Conservation (phyloP, 2,888 invertebrate species). For the Meliscaeva auricollis region DNA sequence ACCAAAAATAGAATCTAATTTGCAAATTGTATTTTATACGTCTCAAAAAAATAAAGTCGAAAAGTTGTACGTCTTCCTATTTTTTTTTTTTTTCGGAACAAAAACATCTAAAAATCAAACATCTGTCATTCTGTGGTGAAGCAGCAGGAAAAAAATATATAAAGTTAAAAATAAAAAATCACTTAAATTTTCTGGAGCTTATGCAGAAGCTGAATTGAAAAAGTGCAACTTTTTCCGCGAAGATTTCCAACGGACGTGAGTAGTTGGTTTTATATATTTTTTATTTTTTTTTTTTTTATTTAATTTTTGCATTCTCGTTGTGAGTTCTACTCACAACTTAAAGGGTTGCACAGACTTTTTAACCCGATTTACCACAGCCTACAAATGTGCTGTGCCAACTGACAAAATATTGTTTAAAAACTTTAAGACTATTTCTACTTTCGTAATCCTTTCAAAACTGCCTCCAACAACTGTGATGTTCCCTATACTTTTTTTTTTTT, state of each 20-base stretch:
- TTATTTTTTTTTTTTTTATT: conserved; percentile 2
- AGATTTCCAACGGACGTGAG: conserved; percentile 53
- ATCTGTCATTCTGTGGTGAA: conserved; percentile 1
- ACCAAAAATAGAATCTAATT: background rate
- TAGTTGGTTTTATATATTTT: conserved; percentile 25
- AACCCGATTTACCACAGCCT: conserved; percentile 63
- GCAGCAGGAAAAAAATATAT: background rate
- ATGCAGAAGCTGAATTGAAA: conserved; percentile 9
- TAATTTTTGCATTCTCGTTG: background rate
- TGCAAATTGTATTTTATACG: background rate
- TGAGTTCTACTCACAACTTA: conserved; percentile 25
- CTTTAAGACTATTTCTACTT: conserved; percentile 63
- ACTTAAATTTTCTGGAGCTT: conserved; percentile 16
- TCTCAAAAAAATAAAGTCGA: background rate
- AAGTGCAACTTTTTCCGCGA: conserved; percentile 47
- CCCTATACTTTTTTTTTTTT: too few relatives aligned
- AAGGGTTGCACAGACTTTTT: conserved; percentile 37
- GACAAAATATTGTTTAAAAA: conserved; percentile 72
- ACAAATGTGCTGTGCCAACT: conserved; percentile 57
- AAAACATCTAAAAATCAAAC: conserved; percentile 22
- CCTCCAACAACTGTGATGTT: conserved; percentile 53
- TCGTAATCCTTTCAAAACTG: conserved; percentile 61
- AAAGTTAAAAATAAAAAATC: background rate
- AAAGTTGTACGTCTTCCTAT: conserved; percentile 7
- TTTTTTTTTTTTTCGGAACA: background rate